Base-by-base conservation (phyloP, 2,113 vertebrate genomes). In the Apaloderma vittatum region DNA sequence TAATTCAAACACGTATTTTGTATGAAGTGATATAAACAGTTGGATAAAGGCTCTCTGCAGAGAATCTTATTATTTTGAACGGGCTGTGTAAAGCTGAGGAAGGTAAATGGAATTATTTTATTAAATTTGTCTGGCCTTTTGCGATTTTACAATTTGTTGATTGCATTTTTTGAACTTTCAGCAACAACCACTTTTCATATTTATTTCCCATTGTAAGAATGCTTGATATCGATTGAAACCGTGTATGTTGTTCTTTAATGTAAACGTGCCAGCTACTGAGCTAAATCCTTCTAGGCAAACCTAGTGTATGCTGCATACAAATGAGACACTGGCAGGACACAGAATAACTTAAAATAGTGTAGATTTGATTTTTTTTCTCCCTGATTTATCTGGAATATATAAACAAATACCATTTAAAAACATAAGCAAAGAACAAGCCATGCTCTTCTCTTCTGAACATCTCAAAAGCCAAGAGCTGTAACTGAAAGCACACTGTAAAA, bases 121-220 rank as follows among this genome's bases (percentile, higher is more conserved):
- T 96, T 92, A 96, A 95, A 95, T 96, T 85, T 94, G 71, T 95
- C 87, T 95, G 93, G 79, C 93, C 93, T 95, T 96, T 95, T 92
- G 95, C 46, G 76, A 91, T 94, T 97, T 96, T 95, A 90, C 67
- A 82, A 78, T 91, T 88, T 88, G 81, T 93, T 86, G n/a, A 86
- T 80, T 45, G 63, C 54, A 27, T 94, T 97, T 93, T 78, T 93
- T 93, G 48, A 94, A 94, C 89, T 87, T 93, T 65, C 54, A 85
- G 61, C 90, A 67, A 55, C 82, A 70, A 65, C 76, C 59, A 86
- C 74, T 93, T 79, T 82, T 86, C 76, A 58, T 94, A 74, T 95
- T 94, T 97, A 89, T 92, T 94, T 96, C 76, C 84, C 72, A 27
- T 48, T 94, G 65, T 94, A 94, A 89, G 91, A 89, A 84, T 6